Percentiles rank a stretch among this genome's conserved stretches.
Evolutionary conservation across 2,888 invertebrate genomes (phyloP).

Genomic region (Eurois occulta): DNA sequence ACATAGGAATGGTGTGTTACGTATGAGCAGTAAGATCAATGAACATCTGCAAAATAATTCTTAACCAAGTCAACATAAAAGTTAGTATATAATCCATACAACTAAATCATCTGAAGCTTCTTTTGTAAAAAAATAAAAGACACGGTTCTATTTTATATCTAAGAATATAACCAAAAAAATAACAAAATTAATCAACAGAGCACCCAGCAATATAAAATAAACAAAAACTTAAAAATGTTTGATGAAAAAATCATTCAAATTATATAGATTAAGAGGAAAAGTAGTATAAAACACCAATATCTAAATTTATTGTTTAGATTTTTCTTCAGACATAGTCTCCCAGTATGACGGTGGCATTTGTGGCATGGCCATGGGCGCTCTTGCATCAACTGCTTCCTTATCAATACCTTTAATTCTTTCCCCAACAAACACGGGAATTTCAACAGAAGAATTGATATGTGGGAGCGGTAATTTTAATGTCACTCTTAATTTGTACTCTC

Average conservation of each 20-base stretch:
- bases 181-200: not conserved
- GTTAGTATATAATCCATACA: not conserved
- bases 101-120: not conserved
- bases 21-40: not conserved
- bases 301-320: not conserved
- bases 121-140: slow-evolving; percentile 10
- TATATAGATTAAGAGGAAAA: no score
- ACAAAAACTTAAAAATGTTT: not conserved
- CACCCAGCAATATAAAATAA: not conserved
- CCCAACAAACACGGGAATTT: slow-evolving; percentile 53
- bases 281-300: not conserved
- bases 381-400: not conserved
- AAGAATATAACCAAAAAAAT: slow-evolving; percentile 24
- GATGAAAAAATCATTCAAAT: not conserved
- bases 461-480: slow-evolving; percentile 51
- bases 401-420: slow-evolving; percentile 17
- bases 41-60: not conserved
- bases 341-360: not conserved
- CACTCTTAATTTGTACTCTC: slow-evolving; percentile 51
- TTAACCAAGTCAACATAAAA: not conserved
- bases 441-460: slow-evolving; percentile 42
- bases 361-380: not conserved
- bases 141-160: not conserved
- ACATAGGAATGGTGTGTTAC: not conserved
- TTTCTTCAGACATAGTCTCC: slow-evolving; percentile 18